Base-by-base conservation (phyloP, 2,113 vertebrate genomes). In the Phaethon lepturus region DNA sequence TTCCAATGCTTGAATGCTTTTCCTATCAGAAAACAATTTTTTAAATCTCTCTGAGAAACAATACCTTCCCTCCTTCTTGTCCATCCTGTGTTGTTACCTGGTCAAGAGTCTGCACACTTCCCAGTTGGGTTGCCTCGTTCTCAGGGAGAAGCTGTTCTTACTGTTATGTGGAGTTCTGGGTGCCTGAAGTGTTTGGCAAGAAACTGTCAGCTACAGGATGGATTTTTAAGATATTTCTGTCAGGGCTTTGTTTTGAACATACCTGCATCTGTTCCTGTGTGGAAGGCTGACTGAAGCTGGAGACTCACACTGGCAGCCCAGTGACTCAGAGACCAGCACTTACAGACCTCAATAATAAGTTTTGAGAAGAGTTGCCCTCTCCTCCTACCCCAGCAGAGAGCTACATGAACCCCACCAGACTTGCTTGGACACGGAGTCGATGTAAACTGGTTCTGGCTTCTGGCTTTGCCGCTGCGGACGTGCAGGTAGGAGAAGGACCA, bases 401-500 rank as follows among this genome's bases (percentile, higher is more conserved):
- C 20, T 62, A 10, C 1, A 0, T 10, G 17, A 68, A 40, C 31
- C 49, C 1, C 0, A 12, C 2, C 64, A 50, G 64, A 12, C 44
- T 67, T 74, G 47, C 47, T 62, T 6, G 1, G 55, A 60, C 25
- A 9, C 0, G 0, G 17, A n/a, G 20, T 22, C 2, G 1, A 3
- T 47, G 31, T 69, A 10, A 86, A 12, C 28, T 28, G 44, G 5
- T 23, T 59, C 23, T 40, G 53, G 35, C 25, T 77, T 84, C 45
- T 86, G 82, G n/a, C 40, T 83, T 60, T 60, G 75, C 55, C 11
- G 4, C 52, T 56, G 45, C 8, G 3, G 50, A 26, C 2, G 4
- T 33, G 56, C 23, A 42, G 60, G 47, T 14, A 31, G 58, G 31
- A 81, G n/a, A 67, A 71, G 72, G 28, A 10, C 44, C 56, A 49